Conservation (phyloP, 2,797 vertebrate species). For the Melanotaenia maccullochi region DNA sequence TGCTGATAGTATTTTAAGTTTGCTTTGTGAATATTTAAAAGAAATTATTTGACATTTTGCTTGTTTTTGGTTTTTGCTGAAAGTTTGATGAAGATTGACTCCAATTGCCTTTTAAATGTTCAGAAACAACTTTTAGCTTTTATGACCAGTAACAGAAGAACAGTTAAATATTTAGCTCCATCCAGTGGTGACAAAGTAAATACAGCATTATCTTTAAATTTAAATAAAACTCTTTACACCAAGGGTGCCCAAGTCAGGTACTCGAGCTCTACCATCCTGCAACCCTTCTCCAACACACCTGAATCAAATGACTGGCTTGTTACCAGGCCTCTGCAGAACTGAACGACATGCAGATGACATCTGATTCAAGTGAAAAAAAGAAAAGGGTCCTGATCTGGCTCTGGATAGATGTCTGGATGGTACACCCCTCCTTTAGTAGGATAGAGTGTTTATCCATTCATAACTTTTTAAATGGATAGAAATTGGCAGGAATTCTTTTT, state of each 20-base stretch:
- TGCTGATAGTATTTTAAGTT: not conserved
- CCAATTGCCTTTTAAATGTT: not conserved
- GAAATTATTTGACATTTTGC: not conserved
- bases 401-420: not conserved
- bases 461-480: not conserved
- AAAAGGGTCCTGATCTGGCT: too few species aligned
- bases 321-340: too few species aligned
- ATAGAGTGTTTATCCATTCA: not conserved
- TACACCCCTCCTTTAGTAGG: not conserved
- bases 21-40: not conserved
- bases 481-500: not conserved
- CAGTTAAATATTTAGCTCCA: not conserved
- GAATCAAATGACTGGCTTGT: too few species aligned
- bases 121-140: not conserved
- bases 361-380: too few species aligned
- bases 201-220: not conserved
- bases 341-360: too few species aligned
- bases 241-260: too few species aligned
- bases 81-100: not conserved
- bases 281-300: too few species aligned
- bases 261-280: too few species aligned
- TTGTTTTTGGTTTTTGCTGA: not conserved
- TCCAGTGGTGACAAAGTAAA: not conserved
- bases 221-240: not conserved
- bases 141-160: not conserved